Percentiles rank a stretch among this genome's conserved stretches.
These are phyloP conservation scores for Aphyosemion australe DNA, from an alignment of 2,113 vertebrate genomes.

Conservation along the genomic window DNA sequence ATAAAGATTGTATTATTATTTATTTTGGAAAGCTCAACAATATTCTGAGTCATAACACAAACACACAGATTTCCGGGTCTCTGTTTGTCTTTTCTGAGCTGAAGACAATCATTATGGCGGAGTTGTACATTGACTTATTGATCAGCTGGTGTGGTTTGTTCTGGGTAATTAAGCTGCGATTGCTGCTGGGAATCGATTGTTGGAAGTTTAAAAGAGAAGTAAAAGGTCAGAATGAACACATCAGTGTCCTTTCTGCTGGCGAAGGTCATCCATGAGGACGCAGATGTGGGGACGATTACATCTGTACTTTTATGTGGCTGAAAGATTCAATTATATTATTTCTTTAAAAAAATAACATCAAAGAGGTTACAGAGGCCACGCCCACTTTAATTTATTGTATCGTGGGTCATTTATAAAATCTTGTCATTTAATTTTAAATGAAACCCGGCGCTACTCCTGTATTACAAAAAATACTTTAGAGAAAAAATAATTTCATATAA, in stretches of 20 bases:
- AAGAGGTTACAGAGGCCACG: neutral
- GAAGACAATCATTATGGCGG: conserved; percentile 26
- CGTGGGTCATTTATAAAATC: neutral
- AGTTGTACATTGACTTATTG: conserved; percentile 51
- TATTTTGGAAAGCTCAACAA: too few species aligned
- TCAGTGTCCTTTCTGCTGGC: conserved; percentile 2
- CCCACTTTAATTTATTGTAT: neutral
- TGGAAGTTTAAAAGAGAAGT: conserved; percentile 41
- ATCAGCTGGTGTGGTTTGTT: conserved; percentile 44
- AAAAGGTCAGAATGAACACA: conserved; percentile 45
- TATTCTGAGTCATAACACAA: too few species aligned
- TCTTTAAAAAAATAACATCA: neutral
- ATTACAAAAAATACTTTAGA: too few species aligned
- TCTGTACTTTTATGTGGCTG: neutral
- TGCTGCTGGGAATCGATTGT: conserved; percentile 48
- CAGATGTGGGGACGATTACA: neutral
- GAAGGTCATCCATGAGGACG: neutral
- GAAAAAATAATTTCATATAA: too few species aligned
- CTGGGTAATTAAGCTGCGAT: conserved; percentile 50
- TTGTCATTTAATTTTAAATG: too few species aligned
- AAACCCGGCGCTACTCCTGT: too few species aligned
- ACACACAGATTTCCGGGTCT: neutral
- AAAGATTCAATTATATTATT: neutral
- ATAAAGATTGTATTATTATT: too few species aligned
- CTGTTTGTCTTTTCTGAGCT: neutral